These are phyloP conservation scores for Nymphicus hollandicus DNA, from an alignment of 2,113 vertebrate genomes.

Conservation along the genomic window DNA sequence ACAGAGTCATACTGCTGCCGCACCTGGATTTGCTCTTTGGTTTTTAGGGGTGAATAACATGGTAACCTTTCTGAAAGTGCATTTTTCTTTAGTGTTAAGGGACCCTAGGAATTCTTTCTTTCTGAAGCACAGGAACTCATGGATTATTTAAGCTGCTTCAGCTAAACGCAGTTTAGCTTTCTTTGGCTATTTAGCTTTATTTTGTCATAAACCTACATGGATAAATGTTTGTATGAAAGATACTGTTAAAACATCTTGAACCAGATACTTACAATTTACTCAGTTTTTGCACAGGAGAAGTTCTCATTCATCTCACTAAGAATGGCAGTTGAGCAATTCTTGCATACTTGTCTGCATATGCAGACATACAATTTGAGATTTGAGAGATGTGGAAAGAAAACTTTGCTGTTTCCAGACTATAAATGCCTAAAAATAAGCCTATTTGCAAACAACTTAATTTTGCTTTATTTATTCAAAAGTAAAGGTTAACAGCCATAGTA, in stretches of 20 bases:
- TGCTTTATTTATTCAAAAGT: neutral
- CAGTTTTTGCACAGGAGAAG: neutral
- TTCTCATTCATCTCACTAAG: neutral
- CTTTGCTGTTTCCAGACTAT: neutral
- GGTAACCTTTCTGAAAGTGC: neutral
- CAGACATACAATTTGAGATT: neutral
- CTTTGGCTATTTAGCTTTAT: neutral
- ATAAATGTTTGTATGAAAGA: neutral
- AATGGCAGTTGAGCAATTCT: neutral
- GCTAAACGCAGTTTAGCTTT: neutral
- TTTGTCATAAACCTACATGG: neutral
- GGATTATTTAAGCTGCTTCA: neutral
- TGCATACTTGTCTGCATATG: neutral
- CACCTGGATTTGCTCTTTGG: neutral
- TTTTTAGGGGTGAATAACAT: neutral
- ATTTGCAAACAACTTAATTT: neutral
- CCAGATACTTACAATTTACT: neutral
- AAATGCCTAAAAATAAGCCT: neutral
- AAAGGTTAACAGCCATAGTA: neutral
- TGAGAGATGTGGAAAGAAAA: neutral
- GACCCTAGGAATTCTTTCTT: neutral
- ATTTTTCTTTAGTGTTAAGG: neutral
- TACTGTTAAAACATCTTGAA: neutral
- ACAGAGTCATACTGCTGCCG: neutral
- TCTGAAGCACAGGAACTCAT: neutral